Evolutionary conservation across 2,888 invertebrate genomes (phyloP).

Genomic region (Lathronympha strigana): DNA sequence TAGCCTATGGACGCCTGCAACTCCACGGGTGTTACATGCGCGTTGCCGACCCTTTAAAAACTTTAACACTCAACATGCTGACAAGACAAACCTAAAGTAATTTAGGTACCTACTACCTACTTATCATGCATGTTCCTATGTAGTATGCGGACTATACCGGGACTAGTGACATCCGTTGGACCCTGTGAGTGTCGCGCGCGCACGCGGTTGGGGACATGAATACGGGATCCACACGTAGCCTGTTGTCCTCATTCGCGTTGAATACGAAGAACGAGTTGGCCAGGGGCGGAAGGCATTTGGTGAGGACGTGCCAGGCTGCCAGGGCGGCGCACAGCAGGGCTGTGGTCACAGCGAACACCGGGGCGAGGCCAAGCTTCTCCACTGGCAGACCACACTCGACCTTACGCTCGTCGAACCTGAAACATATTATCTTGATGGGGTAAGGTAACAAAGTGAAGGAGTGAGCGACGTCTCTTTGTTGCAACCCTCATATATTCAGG

Average conservation of each 20-base stretch:
- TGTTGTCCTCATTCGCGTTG: constrained; percentile 75
- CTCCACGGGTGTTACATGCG: no score
- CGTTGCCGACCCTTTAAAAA: no score
- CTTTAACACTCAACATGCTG: no score
- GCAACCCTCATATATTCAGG: no score
- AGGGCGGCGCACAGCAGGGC: constrained; percentile 58
- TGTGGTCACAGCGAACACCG: constrained; percentile 60
- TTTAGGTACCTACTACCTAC: no score
- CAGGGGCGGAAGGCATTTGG: constrained; percentile 63
- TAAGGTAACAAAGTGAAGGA: neutral
- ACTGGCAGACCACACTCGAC: constrained; percentile 58
- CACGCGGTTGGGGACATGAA: constrained; percentile 49
- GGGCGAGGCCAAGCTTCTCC: constrained; percentile 58
- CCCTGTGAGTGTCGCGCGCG: constrained; percentile 47
- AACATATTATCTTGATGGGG: no score
- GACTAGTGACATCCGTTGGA: constrained; percentile 58
- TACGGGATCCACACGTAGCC: constrained; percentile 63
- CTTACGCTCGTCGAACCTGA: constrained; percentile 67
- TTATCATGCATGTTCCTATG: no score
- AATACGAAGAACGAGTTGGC: constrained; percentile 75
- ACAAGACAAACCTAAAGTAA: no score
- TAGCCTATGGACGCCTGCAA: no score
- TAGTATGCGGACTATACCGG: constrained; percentile 53
- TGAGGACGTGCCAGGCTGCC: constrained; percentile 61
- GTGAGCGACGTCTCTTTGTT: no score